Base-by-base conservation (phyloP, 1,140 invertebrate species). In the Teleopsis dalmanni region DNA sequence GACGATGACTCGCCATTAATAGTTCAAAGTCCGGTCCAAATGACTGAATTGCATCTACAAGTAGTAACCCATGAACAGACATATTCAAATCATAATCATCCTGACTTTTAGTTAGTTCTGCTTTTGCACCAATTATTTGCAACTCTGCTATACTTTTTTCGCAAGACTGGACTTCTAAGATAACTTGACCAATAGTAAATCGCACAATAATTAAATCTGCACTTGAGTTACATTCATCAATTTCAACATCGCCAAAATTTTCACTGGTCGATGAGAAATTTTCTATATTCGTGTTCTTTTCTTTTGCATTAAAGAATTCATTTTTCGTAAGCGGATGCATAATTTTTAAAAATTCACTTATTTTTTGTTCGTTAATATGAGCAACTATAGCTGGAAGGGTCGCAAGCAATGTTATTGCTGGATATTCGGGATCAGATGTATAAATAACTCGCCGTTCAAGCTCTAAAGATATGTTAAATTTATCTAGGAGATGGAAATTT, bases 1-100 rank as follows among this genome's bases (percentile, higher is more conserved):
- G 88, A 65, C 89, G 89, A 73, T 96, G 93, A 70, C 91, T 95
- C 9, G 93, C 93, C 10, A 95, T 82, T 2, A 97, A 73, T 7
- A 97, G 72, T 65, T 96, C 93, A 76, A 95, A 98, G 74, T 98
- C 93, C 3, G 85, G 83, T 0, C 94, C 93, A 73, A 91, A 95
- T 8, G 88, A 91, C 71, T 98, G 94, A 54, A 96, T 75, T 35
- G 92, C 93, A 76, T 98, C 94, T 1, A 94, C 93, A 9, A 98
- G 69, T 9, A 97, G 74, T 40, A 98, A 75, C 53, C 90, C 90
- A 71, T 95, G 91, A 10, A 98, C 91, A 26, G 88, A 90, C 31
- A 97, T 78, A 1, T 83, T 82, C 9, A 92, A 72, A 49, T 81
- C 83, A 1, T 82, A 78, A 66, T 93, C 86, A 25, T 77, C 75